Percentiles rank a stretch among this genome's conserved stretches.
phyloP scores from a whole-genome alignment of 2,797 vertebrate genomes.

The Coluber constrictor region DNA sequence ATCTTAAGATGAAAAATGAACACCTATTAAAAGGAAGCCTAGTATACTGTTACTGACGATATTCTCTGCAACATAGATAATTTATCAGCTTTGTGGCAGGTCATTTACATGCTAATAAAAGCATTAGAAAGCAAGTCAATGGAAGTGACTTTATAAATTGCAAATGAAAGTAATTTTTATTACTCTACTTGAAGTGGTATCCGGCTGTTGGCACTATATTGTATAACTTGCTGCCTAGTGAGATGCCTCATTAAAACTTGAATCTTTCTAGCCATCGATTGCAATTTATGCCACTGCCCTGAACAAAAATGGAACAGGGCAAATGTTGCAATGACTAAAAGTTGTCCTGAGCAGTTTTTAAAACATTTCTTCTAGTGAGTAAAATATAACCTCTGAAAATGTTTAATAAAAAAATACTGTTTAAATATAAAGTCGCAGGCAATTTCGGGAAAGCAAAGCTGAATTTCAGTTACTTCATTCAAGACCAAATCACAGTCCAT shows the following conservation, averaged over 20 bases:
- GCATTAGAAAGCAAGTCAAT: conserved; percentile 52
- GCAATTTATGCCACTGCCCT: not conserved
- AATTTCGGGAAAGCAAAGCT: not conserved
- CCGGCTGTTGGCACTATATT: conserved; percentile 42
- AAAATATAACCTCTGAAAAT: not conserved
- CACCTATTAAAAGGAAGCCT: conserved; percentile 14
- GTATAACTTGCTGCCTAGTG: conserved; percentile 11
- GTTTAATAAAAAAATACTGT: not conserved
- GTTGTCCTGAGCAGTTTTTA: not conserved
- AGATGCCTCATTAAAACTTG: conserved; percentile 17
- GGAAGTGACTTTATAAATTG: conserved; percentile 61
- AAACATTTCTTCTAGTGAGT: not conserved
- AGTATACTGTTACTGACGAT: conserved; percentile 22
- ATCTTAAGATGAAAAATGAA: conserved; percentile 35
- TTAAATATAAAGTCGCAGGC: not conserved
- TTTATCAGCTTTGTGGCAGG: conserved; percentile 58
- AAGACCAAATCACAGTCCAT: not conserved
- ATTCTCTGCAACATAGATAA: conserved; percentile 50
- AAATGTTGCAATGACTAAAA: not conserved
- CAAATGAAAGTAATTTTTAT: conserved; percentile 60
- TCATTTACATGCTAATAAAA: conserved; percentile 65
- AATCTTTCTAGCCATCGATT: not conserved
- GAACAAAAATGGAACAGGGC: conserved; percentile 28
- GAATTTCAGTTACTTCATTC: not conserved
- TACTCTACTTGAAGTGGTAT: conserved; percentile 45